Evolutionary conservation across 1,140 invertebrate species (phyloP), one percentile per base, ranked within the genome.

Genomic region (Notospermus geniculatus): DNA sequence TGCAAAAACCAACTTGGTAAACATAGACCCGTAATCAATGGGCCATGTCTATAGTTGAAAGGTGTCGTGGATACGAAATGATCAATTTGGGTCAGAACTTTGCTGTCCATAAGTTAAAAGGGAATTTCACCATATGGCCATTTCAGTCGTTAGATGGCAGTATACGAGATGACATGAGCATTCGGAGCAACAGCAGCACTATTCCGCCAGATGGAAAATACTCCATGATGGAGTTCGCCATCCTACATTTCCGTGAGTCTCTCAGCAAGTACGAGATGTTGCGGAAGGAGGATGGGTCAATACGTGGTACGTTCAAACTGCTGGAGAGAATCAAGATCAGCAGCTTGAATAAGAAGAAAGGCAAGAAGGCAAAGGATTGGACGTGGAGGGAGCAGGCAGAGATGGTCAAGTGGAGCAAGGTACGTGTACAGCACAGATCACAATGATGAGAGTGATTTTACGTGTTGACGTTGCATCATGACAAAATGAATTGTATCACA

Each of bases 371-470:
- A 5, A 4, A n/a, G 54, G 19, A 32, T 64, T 93, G 92, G 88
- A 92, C 95, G 2, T 98, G 95, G 92, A 95, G 95, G 78, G 93
- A 97, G 60, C 83, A 88, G 63, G 92, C 95, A 5, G 93, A 97
- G 77, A 86, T 97, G 69, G 92, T 98, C 29, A 98, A 98, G 80
- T 98, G 92, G 87, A 93, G 93, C 60, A 85, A 89, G 64, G 86
- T 88, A 36, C 59, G n/a, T n/a, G n/a, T n/a, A n/a, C n/a, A n/a
- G n/a, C n/a, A n/a, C n/a, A n/a, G n/a, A n/a, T n/a, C n/a, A n/a
- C n/a, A n/a, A n/a, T n/a, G n/a, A n/a, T n/a, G n/a, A n/a, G n/a
- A n/a, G n/a, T n/a, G n/a, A n/a, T n/a, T n/a, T n/a, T n/a, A n/a
- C n/a, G n/a, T n/a, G n/a, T n/a, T n/a, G n/a, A n/a, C n/a, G n/a